Evolutionary conservation across 2,888 invertebrate species (phyloP).

Genomic region (Ennomos fuscantarius): DNA sequence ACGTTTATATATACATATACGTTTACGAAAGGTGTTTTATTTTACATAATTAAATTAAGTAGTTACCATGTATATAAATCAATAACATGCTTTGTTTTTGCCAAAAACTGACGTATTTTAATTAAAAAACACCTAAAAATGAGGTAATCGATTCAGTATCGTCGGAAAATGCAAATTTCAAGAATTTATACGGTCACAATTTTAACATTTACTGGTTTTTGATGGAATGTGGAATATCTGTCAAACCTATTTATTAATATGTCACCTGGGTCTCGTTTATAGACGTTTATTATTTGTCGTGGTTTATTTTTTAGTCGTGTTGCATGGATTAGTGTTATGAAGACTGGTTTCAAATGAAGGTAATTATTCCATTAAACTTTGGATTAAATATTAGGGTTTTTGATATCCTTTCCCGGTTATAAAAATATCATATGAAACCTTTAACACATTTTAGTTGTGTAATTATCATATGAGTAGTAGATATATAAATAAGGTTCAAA

Average conservation of each 20-base stretch:
- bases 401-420: no score
- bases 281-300: conserved; percentile 20
- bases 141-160: conserved; percentile 36
- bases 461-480: no score
- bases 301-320: conserved; percentile 39
- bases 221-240: conserved; percentile 49
- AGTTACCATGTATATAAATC: conserved; percentile 10
- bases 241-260: conserved; percentile 43
- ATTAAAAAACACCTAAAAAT: conserved; percentile 20
- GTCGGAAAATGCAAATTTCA: conserved; percentile 49
- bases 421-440: no score
- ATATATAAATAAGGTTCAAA: no score
- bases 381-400: no score
- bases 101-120: conserved; percentile 19
- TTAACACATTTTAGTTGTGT: no score
- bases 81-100: conserved; percentile 20
- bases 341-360: conserved; percentile 6
- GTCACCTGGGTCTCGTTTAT: conserved; percentile 42
- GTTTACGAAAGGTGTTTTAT: not conserved
- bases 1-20: not conserved
- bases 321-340: conserved; percentile 39
- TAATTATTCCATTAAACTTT: not conserved
- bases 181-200: conserved; percentile 43
- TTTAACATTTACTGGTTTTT: conserved; percentile 48
- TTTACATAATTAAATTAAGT: conserved; percentile 8